Evolutionary conservation across 2,797 vertebrate genomes (phyloP).

Genomic region (Emys orbicularis): DNA sequence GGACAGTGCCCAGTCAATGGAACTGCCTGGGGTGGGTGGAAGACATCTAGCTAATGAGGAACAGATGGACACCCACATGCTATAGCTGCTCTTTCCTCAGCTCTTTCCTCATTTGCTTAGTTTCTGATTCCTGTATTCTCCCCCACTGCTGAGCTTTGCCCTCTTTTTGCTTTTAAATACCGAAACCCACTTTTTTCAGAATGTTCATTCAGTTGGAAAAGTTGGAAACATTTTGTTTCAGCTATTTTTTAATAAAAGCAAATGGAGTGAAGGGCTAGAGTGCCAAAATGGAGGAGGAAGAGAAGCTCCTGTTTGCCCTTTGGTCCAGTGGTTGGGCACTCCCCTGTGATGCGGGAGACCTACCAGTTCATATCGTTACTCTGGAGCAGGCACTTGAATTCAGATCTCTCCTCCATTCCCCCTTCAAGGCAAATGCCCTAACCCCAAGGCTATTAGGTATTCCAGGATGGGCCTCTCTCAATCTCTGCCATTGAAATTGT

Average conservation of each 20-base stretch:
- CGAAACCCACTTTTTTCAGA: not conserved
- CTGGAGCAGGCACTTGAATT: not conserved
- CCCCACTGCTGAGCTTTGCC: slow-evolving; percentile 42
- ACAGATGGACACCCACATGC: slow-evolving; percentile 74
- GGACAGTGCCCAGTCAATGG: slow-evolving; percentile 70
- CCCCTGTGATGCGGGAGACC: not conserved
- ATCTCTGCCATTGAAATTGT: not conserved
- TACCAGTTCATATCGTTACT: not conserved
- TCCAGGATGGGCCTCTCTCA: not conserved
- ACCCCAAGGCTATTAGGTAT: not conserved
- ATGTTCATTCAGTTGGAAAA: not conserved
- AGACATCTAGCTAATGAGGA: slow-evolving; percentile 78
- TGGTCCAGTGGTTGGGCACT: not conserved
- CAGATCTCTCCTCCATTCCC: not conserved
- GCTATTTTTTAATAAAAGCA: not conserved
- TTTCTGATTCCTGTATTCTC: slow-evolving; percentile 54
- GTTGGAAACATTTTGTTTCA: not conserved
- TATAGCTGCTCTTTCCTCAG: slow-evolving; percentile 50
- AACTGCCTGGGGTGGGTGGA: slow-evolving; percentile 76
- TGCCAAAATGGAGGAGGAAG: not conserved
- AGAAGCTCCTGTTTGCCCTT: not conserved
- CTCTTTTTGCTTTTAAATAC: slow-evolving; percentile 44
- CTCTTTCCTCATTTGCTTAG: slow-evolving; percentile 28
- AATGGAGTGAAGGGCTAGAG: not conserved
- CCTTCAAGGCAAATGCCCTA: not conserved